Conservation (phyloP, 64 coral and sea anemone species). For the Porites lutea region DNA sequence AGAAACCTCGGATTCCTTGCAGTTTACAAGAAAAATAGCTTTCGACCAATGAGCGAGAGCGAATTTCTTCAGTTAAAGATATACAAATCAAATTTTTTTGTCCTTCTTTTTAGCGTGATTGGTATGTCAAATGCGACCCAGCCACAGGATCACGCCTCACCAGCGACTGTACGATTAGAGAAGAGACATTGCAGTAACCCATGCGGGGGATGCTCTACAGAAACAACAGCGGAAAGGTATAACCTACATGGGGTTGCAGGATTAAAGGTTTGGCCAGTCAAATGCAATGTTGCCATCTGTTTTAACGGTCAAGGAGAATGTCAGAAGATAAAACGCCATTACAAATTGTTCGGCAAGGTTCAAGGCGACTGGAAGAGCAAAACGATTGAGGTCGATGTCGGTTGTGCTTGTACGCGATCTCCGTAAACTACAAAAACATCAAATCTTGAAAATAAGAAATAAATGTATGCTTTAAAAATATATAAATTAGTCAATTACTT, state of each 20-base stretch:
- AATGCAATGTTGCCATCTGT: background rate
- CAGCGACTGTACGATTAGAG: background rate
- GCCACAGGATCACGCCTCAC: background rate
- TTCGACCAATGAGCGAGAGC: too few species aligned
- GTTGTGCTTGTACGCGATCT: background rate
- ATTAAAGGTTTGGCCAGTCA: background rate
- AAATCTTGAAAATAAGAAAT: too few species aligned
- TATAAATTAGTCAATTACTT: too few species aligned
- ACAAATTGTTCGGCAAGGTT: background rate
- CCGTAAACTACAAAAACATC: background rate
- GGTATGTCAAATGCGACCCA: background rate
- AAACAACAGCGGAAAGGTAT: background rate
- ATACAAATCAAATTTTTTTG: too few species aligned
- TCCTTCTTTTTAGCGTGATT: background rate
- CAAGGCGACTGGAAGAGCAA: background rate
- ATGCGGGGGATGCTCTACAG: background rate
- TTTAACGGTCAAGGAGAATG: background rate
- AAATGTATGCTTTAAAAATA: too few species aligned
- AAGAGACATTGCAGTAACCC: background rate
- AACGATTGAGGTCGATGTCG: background rate
- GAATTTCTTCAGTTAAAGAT: too few species aligned
- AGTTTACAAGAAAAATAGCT: too few species aligned
- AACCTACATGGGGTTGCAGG: background rate
- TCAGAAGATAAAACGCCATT: background rate
- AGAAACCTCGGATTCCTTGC: too few species aligned